Percentiles rank a stretch among this genome's conserved stretches.
Evolutionary conservation across 2,797 vertebrate species (phyloP).

Genomic region (Cyclura pinguis): DNA sequence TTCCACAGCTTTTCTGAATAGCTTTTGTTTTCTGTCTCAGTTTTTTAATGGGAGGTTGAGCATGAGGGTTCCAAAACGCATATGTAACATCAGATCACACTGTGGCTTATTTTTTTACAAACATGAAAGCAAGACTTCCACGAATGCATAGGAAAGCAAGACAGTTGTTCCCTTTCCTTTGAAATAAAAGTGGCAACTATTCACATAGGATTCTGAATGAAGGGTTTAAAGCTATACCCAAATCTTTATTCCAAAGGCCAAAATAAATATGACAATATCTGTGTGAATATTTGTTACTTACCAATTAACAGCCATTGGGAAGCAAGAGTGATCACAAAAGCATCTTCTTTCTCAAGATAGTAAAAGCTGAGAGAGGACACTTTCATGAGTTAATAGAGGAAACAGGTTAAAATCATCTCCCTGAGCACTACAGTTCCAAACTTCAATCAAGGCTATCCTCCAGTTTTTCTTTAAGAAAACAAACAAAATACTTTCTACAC

Average conservation of each 20-base stretch:
- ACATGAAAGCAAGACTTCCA: neutral
- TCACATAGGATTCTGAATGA: neutral
- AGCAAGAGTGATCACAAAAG: neutral
- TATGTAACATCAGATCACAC: neutral
- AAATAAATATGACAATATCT: neutral
- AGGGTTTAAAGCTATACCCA: neutral
- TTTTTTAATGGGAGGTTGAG: neutral
- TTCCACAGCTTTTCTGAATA: neutral
- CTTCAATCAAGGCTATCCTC: neutral
- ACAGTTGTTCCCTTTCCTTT: neutral
- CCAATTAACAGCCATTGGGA: neutral
- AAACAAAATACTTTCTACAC: neutral
- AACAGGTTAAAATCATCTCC: neutral
- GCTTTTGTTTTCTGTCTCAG: neutral
- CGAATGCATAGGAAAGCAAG: neutral
- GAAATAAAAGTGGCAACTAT: neutral
- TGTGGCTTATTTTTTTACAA: neutral
- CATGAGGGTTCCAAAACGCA: neutral
- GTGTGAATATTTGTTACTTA: neutral
- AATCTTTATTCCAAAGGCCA: neutral
- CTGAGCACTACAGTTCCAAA: neutral
- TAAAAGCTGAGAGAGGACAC: neutral
- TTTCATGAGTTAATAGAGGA: too few species aligned
- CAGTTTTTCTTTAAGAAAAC: neutral
- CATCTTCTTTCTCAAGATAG: neutral